Base-by-base conservation (phyloP, 2,888 invertebrate genomes). In the Chromoteleia sp. region DNA sequence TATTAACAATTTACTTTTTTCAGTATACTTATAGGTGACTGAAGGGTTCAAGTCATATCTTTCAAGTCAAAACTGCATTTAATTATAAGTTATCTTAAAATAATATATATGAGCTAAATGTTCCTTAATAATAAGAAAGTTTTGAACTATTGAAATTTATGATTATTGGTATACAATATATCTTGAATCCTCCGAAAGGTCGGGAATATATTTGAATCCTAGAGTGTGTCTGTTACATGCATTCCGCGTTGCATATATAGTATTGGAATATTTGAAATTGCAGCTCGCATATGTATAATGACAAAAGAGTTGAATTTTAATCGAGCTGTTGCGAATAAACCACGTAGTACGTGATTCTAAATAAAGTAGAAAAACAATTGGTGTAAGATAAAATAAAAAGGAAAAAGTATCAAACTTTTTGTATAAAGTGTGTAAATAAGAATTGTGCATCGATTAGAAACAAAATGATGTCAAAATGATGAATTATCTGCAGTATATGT, bases 201-300 rank as follows among this genome's bases (percentile, higher is more conserved):
- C 50, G 12, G 10, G 30, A 12, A 41, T 12, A 25, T 45, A 56
- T 65, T 29, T 89, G 89, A 90, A 90, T 91, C 89, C 90, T 90
- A 91, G 90, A 90, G 90, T 90, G 90, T 90, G 87, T 88, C 85
- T 84, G 84, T 89, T 84, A 85, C 90, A 90, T 88, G 89, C 91
- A 90, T 86, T 86, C 86, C 87, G 86, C 85, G 85, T 79, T 71
- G 76, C 67, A 81, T 68, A 81, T 68, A 76, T 77, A 76, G 67
- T 61, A 76, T 59, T 70, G 43, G n/a, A 58, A 48, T 73, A 73
- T 68, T 56, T 61, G 39, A 59, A 48, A 73, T 48, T 56, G 61
- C 29, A 56, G 45, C 61, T 76, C 67, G 36, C 45, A 54, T 58
- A 71, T 63, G 43, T 73, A 61, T 67, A 50, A 76, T 76, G 52